phyloP scores from a whole-genome alignment of 2,113 vertebrate species.

The Delphinus delphis region DNA sequence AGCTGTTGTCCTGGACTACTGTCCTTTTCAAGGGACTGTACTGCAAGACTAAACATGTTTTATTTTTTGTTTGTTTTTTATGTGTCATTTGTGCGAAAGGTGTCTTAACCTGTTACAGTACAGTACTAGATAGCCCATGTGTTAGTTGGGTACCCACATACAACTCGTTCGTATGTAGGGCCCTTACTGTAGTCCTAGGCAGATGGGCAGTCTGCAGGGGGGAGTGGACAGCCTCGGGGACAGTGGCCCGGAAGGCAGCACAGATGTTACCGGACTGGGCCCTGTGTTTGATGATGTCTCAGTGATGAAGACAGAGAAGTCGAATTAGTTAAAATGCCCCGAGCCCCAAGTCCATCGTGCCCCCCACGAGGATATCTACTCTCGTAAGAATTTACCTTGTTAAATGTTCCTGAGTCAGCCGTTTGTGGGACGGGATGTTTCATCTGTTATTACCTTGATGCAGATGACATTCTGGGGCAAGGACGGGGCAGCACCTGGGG shows the following conservation, averaged over 20 bases:
- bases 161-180: too few relatives aligned
- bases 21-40: too few relatives aligned
- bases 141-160: too few relatives aligned
- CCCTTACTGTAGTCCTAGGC: too few relatives aligned
- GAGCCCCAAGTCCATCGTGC: background rate
- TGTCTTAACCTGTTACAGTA: too few relatives aligned
- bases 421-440: background rate
- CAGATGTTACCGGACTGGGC: background rate
- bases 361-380: background rate
- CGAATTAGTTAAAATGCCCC: background rate
- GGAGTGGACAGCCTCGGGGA: background rate
- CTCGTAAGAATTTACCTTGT: background rate
- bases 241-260: background rate
- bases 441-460: background rate
- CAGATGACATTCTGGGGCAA: background rate
- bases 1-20: too few relatives aligned
- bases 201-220: too few relatives aligned
- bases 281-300: background rate
- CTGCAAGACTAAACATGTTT: too few relatives aligned
- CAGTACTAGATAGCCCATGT: too few relatives aligned
- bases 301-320: background rate
- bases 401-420: background rate
- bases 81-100: too few relatives aligned
- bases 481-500: background rate
- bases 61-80: too few relatives aligned